These are phyloP conservation scores for Odocoileus hemionus DNA, from an alignment of 2,113 vertebrate genomes.

Conservation along the genomic window DNA sequence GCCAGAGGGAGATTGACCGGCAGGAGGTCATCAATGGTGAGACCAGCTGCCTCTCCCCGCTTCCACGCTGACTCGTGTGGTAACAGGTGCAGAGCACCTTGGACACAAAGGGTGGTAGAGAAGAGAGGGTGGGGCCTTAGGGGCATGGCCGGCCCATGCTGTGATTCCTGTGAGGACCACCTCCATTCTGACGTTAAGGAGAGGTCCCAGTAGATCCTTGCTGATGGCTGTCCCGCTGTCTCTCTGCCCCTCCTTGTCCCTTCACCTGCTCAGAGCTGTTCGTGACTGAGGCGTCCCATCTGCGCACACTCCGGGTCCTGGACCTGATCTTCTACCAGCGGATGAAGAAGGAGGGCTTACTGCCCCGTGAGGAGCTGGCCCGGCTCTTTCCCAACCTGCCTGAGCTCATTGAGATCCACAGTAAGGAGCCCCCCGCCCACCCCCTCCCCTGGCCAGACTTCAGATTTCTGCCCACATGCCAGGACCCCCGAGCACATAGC, in stretches of 20 bases:
- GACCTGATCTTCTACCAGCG: slow-evolving; percentile 93
- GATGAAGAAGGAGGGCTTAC: slow-evolving; percentile 85
- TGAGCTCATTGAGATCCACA: slow-evolving; percentile 91
- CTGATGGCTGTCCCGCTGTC: neutral
- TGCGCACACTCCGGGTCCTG: slow-evolving; percentile 90
- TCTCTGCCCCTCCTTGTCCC: neutral
- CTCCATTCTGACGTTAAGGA: neutral
- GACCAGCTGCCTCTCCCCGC: neutral
- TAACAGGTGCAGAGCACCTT: neutral
- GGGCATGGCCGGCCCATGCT: rapidly evolving
- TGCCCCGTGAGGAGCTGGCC: slow-evolving; percentile 87
- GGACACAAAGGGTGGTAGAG: neutral
- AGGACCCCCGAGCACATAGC: neutral
- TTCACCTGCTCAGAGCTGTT: slow-evolving; percentile 85
- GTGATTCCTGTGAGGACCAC: neutral
- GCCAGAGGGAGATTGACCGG: slow-evolving; percentile 87
- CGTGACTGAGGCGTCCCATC: slow-evolving; percentile 90
- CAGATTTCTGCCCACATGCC: neutral
- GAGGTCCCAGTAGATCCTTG: neutral
- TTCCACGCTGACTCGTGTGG: rapidly evolving
- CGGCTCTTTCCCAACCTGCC: slow-evolving; percentile 94
- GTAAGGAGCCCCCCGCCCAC: slow-evolving; percentile 74
- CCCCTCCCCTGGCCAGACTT: neutral
- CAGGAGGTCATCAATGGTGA: slow-evolving; percentile 96
- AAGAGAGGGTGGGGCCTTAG: neutral